Evolutionary conservation across 2,113 vertebrate species (phyloP), one percentile per base, ranked within the genome.

Genomic region (Chionis minor): DNA sequence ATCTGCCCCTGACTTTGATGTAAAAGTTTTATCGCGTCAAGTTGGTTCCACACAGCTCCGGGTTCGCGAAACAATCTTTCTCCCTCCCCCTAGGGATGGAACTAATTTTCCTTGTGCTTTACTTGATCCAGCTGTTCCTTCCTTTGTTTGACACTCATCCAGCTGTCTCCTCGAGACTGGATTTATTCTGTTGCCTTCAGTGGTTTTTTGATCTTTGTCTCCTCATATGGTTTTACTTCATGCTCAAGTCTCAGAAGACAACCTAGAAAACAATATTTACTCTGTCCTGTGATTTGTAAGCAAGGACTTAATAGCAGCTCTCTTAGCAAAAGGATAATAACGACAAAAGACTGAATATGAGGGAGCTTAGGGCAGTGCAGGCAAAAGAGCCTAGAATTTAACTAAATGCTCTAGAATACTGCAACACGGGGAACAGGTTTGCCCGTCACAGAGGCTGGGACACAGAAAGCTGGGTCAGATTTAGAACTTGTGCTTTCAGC

Each of bases 51-150:
- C 52, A 26, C 45, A 69, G 78, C 94, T 72, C 92, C 27, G 71
- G 40, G 61, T 78, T 96, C 55, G 4, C 13, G 8, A 94, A 96
- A 82, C 92, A 90, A 85, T 82, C 88, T 16, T 63, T 42, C 72
- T 87, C 75, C 96, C 88, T 96, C 94, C 94, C 89, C 86, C 58
- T n/a, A 51, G 90, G 94, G 92, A 95, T 97, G 97, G 96, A 96
- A 97, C 56, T 96, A 52, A 95, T 97, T 97, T 98, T 96, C 86
- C 86, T 73, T 3, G 62, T 55, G 90, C 70, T 96, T 95, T 92
- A 95, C 96, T 96, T 42, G 94, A 86, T 95, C 92, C 97, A 97
- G 97, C 97, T 97, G 96, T 91, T 94, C 23, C 78, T 95, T 65
- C 81, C 93, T 92, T 85, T 95, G 86, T 88, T 81, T 97, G 96